Percentiles rank a stretch among this genome's conserved stretches.
These are phyloP conservation scores for Hoplodrina ambigua DNA, from an alignment of 2,888 invertebrate genomes.

Conservation along the genomic window DNA sequence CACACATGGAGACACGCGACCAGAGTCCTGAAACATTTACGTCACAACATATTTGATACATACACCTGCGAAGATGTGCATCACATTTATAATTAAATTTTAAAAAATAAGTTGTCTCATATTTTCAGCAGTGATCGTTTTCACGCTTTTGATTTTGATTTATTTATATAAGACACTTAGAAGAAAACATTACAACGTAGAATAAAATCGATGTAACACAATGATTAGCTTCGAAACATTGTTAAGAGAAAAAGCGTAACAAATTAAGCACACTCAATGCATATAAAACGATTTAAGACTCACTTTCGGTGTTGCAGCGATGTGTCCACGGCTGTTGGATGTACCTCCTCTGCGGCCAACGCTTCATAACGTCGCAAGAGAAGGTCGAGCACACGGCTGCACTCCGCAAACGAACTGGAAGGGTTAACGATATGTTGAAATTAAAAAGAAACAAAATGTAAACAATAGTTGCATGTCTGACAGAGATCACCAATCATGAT, in stretches of 20 bases:
- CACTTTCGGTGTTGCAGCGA: constrained; percentile 94
- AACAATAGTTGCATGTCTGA: no score
- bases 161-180: no score
- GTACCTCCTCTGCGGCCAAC: constrained; percentile 90
- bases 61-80: not conserved
- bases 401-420: constrained; percentile 94
- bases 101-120: no score
- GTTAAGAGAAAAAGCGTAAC: not conserved
- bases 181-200: no score
- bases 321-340: constrained; percentile 86
- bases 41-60: not conserved
- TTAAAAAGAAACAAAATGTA: not conserved
- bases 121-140: no score
- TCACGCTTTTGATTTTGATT: no score
- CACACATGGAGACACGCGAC: constrained; percentile 98
- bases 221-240: no score
- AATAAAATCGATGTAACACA: no score
- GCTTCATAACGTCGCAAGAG: constrained; percentile 95
- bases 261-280: not conserved
- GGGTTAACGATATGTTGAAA: not conserved
- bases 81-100: not conserved
- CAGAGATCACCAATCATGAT: no score
- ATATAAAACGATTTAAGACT: constrained; percentile 36
- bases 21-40: constrained; percentile 91
- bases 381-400: constrained; percentile 95